Base-by-base conservation (phyloP, 2,113 vertebrate genomes). In the Syngnathus typhle region DNA sequence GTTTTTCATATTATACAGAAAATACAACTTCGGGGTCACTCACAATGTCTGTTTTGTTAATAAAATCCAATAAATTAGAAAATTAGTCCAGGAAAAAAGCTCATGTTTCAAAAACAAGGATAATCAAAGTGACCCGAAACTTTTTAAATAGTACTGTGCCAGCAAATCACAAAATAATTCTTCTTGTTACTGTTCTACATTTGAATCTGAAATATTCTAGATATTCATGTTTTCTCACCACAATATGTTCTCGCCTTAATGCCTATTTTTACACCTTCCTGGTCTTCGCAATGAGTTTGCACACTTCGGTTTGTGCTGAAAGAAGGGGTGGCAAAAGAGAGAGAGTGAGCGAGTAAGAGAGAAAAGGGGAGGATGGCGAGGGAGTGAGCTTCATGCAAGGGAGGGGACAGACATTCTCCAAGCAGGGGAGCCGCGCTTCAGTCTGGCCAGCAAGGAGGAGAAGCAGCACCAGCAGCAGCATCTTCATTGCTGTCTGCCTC, bases 361-460 rank as follows among this genome's bases (percentile, higher is more conserved):
- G 55, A 58, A 58, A 68, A 3, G 63, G 44, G 73, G 47, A 64
- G 68, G 70, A 64, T 69, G 71, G 68, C 54, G 58, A 66, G 46
- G 51, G 64, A 68, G 68, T 64, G 61, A 68, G 70, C 43, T 77
- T 66, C 68, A 59, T 75, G 47, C 54, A 77, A 18, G 60, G 72
- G 81, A 62, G 81, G 72, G 71, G 71, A 82, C 67, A 75, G 76
- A 72, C 68, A 60, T 63, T 63, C 80, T 87, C 59, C 70, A 77
- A 72, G 75, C 80, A 60, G 69, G 64, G 65, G 32, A 85, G 78
- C 71, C 70, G 43, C 80, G 73, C 73, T 65, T 85, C 76, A 77
- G 74, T 84, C 76, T 67, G 66, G 81, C 69, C 76, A 84, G 77
- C 72, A 52, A 71, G 74, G 63, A 84, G 73, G 58, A 82, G 68